phyloP scores from a whole-genome alignment of 1,140 invertebrate species.

The Helicoverpa armigera region DNA sequence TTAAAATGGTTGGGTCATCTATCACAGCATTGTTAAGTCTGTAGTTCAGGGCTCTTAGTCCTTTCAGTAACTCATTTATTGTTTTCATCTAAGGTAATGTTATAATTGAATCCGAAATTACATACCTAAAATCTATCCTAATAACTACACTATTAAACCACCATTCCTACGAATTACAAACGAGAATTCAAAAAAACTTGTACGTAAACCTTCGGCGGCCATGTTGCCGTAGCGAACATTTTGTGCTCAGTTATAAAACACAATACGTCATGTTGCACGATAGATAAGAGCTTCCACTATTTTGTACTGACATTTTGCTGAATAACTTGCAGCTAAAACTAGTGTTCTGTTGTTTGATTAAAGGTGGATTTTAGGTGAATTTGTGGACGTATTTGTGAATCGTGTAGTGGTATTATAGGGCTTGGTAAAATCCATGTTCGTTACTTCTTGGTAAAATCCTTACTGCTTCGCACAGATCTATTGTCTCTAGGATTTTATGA shows the following conservation, averaged over 20 bases:
- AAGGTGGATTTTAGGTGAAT: neutral
- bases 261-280: slow-evolving; percentile 4
- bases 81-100: no score
- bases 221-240: neutral
- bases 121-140: no score
- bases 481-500: no score
- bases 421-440: no score
- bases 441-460: no score
- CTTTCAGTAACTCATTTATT: no score
- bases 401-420: no score
- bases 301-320: slow-evolving; percentile 11
- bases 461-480: no score
- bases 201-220: neutral
- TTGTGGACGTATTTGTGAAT: neutral
- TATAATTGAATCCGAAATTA: no score
- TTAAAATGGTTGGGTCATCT: no score
- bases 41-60: no score
- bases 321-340: slow-evolving; percentile 4
- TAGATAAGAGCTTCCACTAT: neutral
- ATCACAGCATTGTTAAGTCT: no score
- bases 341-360: neutral
- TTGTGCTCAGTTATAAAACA: slow-evolving; percentile 7
- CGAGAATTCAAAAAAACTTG: neutral
- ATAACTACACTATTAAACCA: neutral
- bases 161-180: neutral